phyloP scores from a whole-genome alignment of 2,797 vertebrate genomes.

The Neopelma chrysocephalum region DNA sequence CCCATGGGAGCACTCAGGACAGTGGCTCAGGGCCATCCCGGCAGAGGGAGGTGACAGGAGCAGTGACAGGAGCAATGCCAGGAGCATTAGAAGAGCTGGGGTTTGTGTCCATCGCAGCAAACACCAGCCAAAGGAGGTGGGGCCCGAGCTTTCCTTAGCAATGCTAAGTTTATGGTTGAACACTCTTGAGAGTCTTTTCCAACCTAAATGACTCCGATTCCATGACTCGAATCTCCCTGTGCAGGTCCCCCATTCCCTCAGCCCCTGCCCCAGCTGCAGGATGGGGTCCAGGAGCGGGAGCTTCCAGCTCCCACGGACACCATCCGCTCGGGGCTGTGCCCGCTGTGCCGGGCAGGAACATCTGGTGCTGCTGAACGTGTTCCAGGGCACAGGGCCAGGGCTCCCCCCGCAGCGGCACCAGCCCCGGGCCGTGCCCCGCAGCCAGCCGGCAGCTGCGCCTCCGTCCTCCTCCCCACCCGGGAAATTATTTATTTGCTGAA shows the following conservation, averaged over 20 bases:
- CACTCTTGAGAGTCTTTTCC: neutral
- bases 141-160: fast-evolving
- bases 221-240: neutral
- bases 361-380: neutral
- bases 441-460: neutral
- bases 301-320: neutral
- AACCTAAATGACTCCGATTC: neutral
- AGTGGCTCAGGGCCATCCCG: neutral
- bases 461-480: neutral
- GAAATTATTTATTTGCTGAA: slow-evolving; percentile 45
- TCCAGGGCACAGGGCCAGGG: neutral
- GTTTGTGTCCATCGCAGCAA: fast-evolving
- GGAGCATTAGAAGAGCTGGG: fast-evolving
- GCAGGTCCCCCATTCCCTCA: neutral
- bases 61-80: neutral
- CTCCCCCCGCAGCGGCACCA: neutral
- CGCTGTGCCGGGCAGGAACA: neutral
- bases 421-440: neutral
- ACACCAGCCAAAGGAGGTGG: neutral
- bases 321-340: neutral
- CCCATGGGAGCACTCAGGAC: fast-evolving
- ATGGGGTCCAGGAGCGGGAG: neutral
- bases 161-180: neutral
- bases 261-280: neutral
- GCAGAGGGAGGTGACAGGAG: neutral